These are phyloP conservation scores for Pseudochirops corinnae DNA, from an alignment of 2,797 vertebrate species.

Conservation along the genomic window DNA sequence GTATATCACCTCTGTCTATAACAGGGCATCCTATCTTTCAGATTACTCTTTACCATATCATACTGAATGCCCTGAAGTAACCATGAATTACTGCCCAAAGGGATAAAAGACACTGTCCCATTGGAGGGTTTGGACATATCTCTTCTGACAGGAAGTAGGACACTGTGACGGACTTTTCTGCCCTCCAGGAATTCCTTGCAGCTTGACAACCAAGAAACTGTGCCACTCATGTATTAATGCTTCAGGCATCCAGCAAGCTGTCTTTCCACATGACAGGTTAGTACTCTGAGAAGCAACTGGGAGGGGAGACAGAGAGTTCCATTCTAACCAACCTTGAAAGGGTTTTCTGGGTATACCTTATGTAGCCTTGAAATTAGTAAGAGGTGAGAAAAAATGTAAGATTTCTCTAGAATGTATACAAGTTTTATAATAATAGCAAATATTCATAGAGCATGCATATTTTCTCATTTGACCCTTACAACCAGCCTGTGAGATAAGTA, in stretches of 20 bases:
- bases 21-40: background rate
- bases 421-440: background rate
- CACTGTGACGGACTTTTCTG: slow-evolving; percentile 1
- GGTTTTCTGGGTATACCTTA: background rate
- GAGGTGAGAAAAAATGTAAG: background rate
- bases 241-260: background rate
- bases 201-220: slow-evolving; percentile 14
- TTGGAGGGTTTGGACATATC: background rate
- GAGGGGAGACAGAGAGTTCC: background rate
- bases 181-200: background rate
- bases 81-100: background rate
- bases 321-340: background rate
- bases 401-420: background rate
- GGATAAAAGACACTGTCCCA: background rate
- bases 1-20: background rate
- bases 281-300: background rate
- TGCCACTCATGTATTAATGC: background rate
- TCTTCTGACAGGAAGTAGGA: background rate
- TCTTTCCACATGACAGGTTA: background rate
- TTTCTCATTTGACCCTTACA: background rate
- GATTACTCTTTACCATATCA: background rate
- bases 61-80: slow-evolving; percentile 12
- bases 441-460: background rate
- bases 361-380: background rate
- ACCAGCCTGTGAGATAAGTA: background rate